phyloP scores from a whole-genome alignment of 2,113 vertebrate species.

The Strix aluco region DNA sequence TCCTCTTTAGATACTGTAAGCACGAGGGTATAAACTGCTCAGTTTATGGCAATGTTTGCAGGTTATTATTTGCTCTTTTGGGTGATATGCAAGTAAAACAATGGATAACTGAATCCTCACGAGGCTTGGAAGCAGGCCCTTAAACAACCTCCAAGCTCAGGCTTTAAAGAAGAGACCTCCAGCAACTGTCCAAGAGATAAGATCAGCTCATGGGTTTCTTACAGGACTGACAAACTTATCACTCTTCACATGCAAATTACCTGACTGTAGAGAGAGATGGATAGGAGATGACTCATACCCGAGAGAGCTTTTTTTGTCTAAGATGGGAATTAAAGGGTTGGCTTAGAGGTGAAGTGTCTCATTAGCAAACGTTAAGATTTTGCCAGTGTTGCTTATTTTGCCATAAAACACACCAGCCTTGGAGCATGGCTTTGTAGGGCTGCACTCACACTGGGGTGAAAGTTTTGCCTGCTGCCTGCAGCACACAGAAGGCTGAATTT shows the following conservation, averaged over 20 bases:
- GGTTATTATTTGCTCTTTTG: neutral
- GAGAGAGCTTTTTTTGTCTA: neutral
- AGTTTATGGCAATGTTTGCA: neutral
- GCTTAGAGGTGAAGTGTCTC: neutral
- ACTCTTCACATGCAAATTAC: conserved; percentile 25
- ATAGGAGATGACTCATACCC: neutral
- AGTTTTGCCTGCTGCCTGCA: neutral
- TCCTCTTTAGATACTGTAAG: neutral
- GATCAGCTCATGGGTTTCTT: conserved; percentile 21
- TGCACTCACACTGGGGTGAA: neutral
- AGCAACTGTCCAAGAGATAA: conserved; percentile 43
- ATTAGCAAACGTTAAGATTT: neutral
- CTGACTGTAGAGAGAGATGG: neutral
- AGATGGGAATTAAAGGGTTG: neutral
- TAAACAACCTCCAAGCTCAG: neutral
- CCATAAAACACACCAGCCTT: neutral
- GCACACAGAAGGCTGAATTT: neutral
- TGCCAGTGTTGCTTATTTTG: neutral
- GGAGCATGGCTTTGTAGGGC: neutral
- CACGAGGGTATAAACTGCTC: neutral
- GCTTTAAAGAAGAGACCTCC: conserved; percentile 30
- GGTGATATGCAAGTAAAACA: neutral
- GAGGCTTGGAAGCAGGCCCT: neutral
- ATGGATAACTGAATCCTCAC: neutral
- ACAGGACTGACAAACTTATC: conserved; percentile 4